These are phyloP conservation scores for Conger conger DNA, from an alignment of 2,113 vertebrate genomes.

Conservation along the genomic window DNA sequence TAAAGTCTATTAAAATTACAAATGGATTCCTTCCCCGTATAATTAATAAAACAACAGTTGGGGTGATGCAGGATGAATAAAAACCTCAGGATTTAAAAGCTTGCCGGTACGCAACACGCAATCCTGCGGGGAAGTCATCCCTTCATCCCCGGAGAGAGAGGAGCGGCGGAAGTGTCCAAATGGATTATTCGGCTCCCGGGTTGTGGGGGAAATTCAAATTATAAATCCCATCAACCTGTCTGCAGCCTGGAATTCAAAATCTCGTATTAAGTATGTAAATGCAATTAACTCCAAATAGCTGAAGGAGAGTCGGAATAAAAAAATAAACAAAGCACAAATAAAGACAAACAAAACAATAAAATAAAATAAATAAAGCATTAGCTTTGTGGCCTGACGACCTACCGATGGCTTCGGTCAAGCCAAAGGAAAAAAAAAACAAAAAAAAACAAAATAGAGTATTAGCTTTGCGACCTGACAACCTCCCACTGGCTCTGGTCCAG, in stretches of 20 bases:
- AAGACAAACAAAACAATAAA: neutral
- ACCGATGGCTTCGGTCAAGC: conserved; percentile 89
- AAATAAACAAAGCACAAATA: neutral
- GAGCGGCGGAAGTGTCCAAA: neutral
- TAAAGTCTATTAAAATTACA: neutral
- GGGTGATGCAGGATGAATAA: neutral
- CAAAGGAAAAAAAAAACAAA: no score
- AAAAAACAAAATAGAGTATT: no score
- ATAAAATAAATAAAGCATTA: neutral
- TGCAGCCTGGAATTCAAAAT: neutral
- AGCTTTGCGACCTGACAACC: no score
- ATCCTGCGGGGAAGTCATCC: neutral
- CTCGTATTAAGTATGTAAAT: neutral
- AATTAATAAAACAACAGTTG: neutral
- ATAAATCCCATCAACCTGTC: neutral
- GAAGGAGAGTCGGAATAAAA: neutral
- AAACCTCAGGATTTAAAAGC: neutral
- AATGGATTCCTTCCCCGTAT: no score
- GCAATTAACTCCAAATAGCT: neutral
- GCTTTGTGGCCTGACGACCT: conserved; percentile 50
- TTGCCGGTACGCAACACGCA: neutral
- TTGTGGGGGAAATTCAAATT: neutral
- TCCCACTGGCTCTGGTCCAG: no score
- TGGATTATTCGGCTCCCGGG: neutral
- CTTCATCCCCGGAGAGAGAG: neutral